Conservation (phyloP, 2,113 vertebrate species). For the Hipposideros armiger region DNA sequence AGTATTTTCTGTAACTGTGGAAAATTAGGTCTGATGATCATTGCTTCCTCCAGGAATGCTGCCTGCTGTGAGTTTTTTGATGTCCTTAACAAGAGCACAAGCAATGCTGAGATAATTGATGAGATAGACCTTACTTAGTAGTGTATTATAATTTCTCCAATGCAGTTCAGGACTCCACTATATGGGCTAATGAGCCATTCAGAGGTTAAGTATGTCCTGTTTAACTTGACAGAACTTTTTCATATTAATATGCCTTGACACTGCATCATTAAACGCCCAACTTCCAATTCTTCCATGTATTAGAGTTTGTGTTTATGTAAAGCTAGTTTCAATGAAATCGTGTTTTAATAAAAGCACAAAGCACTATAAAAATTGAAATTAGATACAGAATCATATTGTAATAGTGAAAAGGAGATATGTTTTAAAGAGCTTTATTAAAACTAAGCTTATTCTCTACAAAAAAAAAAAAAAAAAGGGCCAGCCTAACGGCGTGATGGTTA, state of each 20-base stretch:
- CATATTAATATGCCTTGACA: constrained; percentile 5
- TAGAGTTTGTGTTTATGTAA: not conserved
- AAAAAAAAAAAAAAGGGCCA: no score
- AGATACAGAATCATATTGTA: not conserved
- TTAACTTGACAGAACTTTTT: constrained; percentile 48
- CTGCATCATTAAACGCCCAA: constrained; percentile 50
- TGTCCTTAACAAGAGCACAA: constrained; percentile 8
- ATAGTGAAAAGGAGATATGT: not conserved
- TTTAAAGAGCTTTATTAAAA: constrained; percentile 8
- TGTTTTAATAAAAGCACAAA: constrained; percentile 15
- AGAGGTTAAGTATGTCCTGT: constrained; percentile 46
- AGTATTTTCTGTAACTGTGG: not conserved
- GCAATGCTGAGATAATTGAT: not conserved
- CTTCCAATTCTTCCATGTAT: not conserved
- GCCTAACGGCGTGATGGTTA: no score
- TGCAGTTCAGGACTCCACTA: not conserved
- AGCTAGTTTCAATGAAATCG: not conserved
- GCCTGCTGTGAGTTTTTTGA: not conserved
- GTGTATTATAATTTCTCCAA: not conserved
- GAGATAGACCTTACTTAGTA: not conserved
- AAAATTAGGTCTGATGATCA: constrained; percentile 2
- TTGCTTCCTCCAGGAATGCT: not conserved
- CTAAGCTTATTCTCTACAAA: not conserved
- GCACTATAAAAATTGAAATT: constrained; percentile 22
- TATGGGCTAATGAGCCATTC: constrained; percentile 54